Evolutionary conservation across 2,888 invertebrate genomes (phyloP), one percentile per base, ranked within the genome.

Genomic region (Hirtodrosophila alboralis): DNA sequence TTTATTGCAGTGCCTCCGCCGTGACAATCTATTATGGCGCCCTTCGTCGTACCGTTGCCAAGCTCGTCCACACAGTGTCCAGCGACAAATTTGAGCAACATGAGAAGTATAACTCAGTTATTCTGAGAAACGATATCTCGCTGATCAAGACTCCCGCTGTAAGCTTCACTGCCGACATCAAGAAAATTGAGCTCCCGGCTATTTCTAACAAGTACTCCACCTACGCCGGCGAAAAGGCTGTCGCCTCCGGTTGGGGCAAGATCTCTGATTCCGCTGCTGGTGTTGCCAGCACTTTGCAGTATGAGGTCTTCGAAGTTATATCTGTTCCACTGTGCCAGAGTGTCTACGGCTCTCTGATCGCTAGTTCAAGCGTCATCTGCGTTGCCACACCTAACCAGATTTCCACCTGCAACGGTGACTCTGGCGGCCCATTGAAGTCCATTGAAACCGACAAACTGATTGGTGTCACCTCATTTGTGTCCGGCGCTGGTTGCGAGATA

Each of bases 181-280:
- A 66, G 3, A 68, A 65, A 16, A 34, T 85, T 37, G 12, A 1
- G 1, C 41, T 88, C 41, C 88, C 88, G 21, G 1, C 45, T 1
- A 27, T 73, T 2, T 26, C 73, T 33, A 48, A 40, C 27, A 45
- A 58, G 26, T 88, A 88, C 60, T 76, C 85, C 9, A 84, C 62
- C 36, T 90, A 90, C 47, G 75, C 77, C n/a, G 88, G 88, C 8
- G 56, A 77, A 4, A 27, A 26, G 1, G 90, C 87, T 6, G 68
- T 86, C 12, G 91, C 90, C 28, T 90, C 90, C 54, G 92, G 92
- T 16, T 92, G 91, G 91, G 92, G 92, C 40, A 87, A 80, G 57
- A 70, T 16, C 38, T 80, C 79, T 2, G 89, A 89, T 21, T 14
- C 38, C 1, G 68, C 62, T n/a, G 9, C 56, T 34, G 9, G 38